These are phyloP conservation scores for Hyperoodon ampullatus DNA, from an alignment of 2,113 vertebrate species.

Conservation along the genomic window DNA sequence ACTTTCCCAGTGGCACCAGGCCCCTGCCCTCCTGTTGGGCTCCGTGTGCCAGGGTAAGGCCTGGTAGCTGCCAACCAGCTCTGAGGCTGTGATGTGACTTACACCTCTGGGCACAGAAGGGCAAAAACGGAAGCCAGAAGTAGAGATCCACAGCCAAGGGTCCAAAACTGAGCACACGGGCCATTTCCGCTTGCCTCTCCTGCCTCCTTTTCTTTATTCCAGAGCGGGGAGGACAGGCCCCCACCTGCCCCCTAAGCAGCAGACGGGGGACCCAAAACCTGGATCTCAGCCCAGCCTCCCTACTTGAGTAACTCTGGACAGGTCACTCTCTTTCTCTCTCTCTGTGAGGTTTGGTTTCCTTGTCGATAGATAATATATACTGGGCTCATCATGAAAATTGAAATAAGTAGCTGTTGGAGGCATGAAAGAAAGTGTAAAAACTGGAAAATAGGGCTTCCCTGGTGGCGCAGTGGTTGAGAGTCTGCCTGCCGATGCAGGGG, in stretches of 20 bases:
- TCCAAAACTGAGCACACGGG: neutral
- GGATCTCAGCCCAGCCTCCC: neutral
- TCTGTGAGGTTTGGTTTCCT: neutral
- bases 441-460: too few relatives aligned
- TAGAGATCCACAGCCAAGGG: neutral
- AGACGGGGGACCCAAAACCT: neutral
- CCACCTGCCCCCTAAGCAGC: neutral
- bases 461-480: too few relatives aligned
- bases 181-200: neutral
- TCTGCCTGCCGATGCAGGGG: too few relatives aligned
- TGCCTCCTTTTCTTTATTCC: neutral
- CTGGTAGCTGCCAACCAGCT: neutral
- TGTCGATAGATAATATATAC: neutral
- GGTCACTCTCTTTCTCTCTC: neutral
- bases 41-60: conserved; percentile 27
- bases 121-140: neutral
- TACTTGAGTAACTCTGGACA: neutral
- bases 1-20: neutral
- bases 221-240: neutral
- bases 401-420: neutral
- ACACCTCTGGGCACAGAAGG: neutral
- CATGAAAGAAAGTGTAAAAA: neutral
- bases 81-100: neutral
- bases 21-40: neutral
- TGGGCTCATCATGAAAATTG: neutral